phyloP scores from a whole-genome alignment of 2,888 invertebrate species.

The Omphaloscelis lunosa region DNA sequence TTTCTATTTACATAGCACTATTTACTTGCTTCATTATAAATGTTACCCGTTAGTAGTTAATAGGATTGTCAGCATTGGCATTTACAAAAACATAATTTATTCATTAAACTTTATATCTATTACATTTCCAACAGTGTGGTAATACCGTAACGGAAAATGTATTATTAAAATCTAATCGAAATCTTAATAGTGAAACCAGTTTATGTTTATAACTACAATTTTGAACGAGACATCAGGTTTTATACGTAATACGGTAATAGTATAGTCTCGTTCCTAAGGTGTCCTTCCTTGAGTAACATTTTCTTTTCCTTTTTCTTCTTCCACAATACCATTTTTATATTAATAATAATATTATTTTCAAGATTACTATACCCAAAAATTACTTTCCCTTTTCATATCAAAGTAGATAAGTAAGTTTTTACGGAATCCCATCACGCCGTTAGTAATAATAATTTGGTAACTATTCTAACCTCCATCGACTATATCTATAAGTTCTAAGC shows the following conservation, averaged over 20 bases:
- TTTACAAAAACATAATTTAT: constrained; percentile 26
- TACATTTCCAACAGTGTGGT: constrained; percentile 28
- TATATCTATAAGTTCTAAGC: constrained; percentile 33
- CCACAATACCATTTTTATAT: not conserved
- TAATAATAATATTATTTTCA: not conserved
- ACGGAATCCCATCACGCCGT: not conserved
- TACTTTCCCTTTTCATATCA: too few relatives aligned
- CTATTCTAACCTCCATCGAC: constrained; percentile 31
- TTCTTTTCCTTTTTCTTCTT: not conserved
- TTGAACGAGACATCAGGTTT: constrained; percentile 18
- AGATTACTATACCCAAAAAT: not conserved
- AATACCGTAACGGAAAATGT: constrained; percentile 38
- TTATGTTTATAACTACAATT: constrained; percentile 31
- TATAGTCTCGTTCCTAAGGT: constrained; percentile 14
- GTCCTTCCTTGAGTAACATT: constrained; percentile 14
- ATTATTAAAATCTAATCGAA: constrained; percentile 43
- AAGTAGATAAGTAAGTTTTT: too few relatives aligned
- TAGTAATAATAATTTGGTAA: not conserved
- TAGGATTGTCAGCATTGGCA: not conserved
- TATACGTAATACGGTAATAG: constrained; percentile 39
- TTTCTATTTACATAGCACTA: not conserved
- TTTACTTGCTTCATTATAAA: constrained; percentile 2
- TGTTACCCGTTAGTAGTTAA: not conserved
- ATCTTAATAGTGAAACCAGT: constrained; percentile 50
- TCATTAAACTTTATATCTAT: constrained; percentile 24